These are phyloP conservation scores for Cyrtonyx montezumae DNA, from an alignment of 2,113 vertebrate species.

Conservation along the genomic window DNA sequence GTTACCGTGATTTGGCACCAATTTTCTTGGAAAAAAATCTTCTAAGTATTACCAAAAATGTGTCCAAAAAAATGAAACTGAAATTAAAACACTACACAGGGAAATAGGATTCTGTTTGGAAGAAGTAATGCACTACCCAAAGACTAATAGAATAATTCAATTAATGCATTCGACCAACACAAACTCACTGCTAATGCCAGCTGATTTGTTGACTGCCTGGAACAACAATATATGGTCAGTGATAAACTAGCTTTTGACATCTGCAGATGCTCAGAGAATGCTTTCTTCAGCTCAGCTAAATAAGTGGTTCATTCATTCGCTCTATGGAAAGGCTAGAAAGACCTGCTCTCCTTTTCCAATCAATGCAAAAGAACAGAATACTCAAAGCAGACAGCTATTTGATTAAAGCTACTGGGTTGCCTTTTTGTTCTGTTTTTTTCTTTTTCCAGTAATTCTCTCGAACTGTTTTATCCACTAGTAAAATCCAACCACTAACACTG, in stretches of 20 bases:
- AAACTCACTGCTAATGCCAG: background rate
- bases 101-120: background rate
- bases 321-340: background rate
- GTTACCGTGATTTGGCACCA: background rate
- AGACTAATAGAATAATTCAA: background rate
- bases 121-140: background rate
- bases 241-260: conserved; percentile 39
- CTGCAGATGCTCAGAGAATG: conserved; percentile 9
- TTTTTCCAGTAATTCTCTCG: background rate
- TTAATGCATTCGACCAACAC: background rate
- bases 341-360: background rate
- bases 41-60: background rate
- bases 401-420: background rate
- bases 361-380: background rate
- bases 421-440: background rate
- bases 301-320: background rate
- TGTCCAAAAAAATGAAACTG: background rate
- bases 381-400: background rate
- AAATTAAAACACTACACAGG: background rate
- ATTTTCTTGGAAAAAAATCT: background rate
- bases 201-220: conserved; percentile 15
- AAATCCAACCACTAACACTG: background rate
- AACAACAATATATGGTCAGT: background rate
- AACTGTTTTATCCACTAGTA: background rate
- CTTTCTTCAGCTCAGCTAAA: conserved; percentile 31